Evolutionary conservation across 2,113 vertebrate species (phyloP).

Genomic region (Lepidothrix coronata): DNA sequence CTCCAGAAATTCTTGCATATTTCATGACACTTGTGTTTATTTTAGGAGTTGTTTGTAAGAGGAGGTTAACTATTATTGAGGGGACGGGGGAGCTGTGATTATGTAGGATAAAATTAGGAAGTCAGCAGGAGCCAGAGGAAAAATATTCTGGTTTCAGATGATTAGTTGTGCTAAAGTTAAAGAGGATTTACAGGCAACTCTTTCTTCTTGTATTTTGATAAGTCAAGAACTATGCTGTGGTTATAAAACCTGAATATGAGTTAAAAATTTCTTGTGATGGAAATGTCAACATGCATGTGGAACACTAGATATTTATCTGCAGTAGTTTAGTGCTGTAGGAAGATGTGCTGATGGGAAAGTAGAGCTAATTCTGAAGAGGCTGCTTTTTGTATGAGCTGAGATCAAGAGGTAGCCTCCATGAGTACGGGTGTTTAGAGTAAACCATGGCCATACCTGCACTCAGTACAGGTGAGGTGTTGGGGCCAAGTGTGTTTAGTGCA

Average conservation of each 20-base stretch:
- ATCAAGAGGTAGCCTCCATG: neutral
- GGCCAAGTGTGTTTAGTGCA: neutral
- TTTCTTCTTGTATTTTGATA: neutral
- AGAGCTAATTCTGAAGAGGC: neutral
- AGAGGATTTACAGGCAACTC: neutral
- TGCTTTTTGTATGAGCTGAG: neutral
- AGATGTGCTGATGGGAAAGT: neutral
- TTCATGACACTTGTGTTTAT: neutral
- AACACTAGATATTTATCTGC: neutral
- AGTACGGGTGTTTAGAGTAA: neutral
- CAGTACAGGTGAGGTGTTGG: neutral
- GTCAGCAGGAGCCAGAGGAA: neutral
- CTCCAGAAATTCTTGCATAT: neutral
- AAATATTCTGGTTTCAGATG: neutral
- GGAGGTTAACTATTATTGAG: neutral
- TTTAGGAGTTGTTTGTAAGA: neutral
- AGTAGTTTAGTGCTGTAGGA: neutral
- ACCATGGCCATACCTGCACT: neutral
- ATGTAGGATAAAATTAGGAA: neutral
- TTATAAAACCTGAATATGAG: neutral
- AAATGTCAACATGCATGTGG: neutral
- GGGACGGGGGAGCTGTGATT: neutral
- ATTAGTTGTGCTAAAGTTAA: neutral
- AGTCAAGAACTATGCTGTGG: neutral
- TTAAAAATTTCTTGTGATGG: neutral